Base-by-base conservation (phyloP, 2,888 invertebrate species). In the Andrena praecox region DNA sequence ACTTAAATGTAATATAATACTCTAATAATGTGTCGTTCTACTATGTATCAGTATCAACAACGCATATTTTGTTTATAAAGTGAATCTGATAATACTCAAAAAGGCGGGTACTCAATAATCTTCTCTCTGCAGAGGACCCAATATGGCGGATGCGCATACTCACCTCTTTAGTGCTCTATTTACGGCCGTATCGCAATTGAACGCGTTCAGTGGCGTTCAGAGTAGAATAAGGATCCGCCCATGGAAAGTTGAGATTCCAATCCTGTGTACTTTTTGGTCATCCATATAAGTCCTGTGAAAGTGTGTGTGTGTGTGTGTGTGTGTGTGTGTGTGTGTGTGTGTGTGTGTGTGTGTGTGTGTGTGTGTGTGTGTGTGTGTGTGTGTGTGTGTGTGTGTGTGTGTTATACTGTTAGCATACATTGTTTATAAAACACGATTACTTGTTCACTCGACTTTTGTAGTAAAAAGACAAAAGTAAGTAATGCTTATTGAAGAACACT, bases 391-490 rank as follows among this genome's bases (percentile, higher is more conserved):
- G 20, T 20, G 20, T 0, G 29, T 29, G 29, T 29, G 12, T 50
- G 50, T 50, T n/a, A 56, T 27, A 1, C 24, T 24, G 16, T 62
- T 20, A 42, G 10, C n/a, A 16, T 33, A 59, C 2, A 48, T 48
- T 59, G 66, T 74, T 67, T 50, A 48, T 33, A 48, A 60, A 67
- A 12, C 42, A 50, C 24, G 50, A 24, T 50, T 50, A 33, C 31
- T 48, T 31, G 1, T 67, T 67, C 2, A 29, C 7, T 16, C 48
- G 8, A 7, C 48, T 33, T 52, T 52, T 16, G 0, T 35, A 31
- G 29, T 20, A 35, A 52, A 31, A 31, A 12, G 7, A 7, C 24
- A 29, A 27, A 29, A 24, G 66, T 73, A 33, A 48, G 35, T 69
- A 60, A 20, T 54, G 8, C 0, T 50, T 48, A n/a, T 20, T n/a